These are phyloP conservation scores for Meliscaeva auricollis DNA, from an alignment of 2,888 invertebrate genomes.

Conservation along the genomic window DNA sequence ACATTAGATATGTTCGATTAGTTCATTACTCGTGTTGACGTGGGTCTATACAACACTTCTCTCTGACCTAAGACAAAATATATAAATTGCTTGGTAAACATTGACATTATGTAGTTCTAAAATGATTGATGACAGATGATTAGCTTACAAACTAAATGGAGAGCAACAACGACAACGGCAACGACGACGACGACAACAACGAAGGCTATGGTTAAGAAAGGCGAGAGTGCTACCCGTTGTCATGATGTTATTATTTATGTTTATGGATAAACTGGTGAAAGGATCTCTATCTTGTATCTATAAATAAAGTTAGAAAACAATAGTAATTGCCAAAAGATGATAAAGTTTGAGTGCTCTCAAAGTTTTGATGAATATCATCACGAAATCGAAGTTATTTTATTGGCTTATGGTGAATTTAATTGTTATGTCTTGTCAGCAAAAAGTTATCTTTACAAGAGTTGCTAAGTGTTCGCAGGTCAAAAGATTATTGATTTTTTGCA, in stretches of 20 bases:
- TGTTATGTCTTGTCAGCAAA: conserved; percentile 5
- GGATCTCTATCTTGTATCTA: background rate
- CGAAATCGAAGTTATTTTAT: conserved; percentile 21
- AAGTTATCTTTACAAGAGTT: background rate
- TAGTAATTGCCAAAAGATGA: conserved; percentile 6
- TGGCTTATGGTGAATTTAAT: conserved; percentile 10
- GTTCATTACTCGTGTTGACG: conserved; percentile 25
- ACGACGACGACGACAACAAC: background rate
- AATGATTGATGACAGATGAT: conserved; percentile 73
- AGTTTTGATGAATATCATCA: conserved; percentile 26
- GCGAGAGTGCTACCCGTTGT: conserved; percentile 9
- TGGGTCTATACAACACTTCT: background rate
- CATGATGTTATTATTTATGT: conserved; percentile 27
- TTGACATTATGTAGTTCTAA: conserved; percentile 64
- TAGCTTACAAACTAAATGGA: conserved; percentile 43
- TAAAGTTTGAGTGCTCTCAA: conserved; percentile 24
- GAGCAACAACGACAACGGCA: conserved; percentile 20
- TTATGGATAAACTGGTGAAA: conserved; percentile 13
- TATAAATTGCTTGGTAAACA: conserved; percentile 67
- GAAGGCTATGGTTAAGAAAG: background rate
- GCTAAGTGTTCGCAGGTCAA: background rate
- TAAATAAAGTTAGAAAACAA: conserved; percentile 25
- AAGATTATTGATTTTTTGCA: background rate
- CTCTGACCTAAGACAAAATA: conserved; percentile 30
- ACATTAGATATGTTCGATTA: conserved; percentile 28